Evolutionary conservation across 1,140 invertebrate species (phyloP), one percentile per base, ranked within the genome.

Genomic region (Pinna nobilis): DNA sequence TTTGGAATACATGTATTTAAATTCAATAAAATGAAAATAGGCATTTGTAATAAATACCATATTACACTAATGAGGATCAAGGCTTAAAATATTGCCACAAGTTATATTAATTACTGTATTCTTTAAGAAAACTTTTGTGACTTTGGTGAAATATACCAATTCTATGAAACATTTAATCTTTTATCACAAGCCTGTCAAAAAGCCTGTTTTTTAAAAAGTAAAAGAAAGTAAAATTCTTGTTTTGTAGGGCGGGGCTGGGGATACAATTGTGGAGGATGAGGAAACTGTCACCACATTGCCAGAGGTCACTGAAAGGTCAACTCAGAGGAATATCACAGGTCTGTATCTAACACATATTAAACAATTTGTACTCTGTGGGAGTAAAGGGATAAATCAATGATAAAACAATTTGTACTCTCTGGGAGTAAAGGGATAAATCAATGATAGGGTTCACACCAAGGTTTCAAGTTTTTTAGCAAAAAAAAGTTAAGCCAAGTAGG

Each of bases 271-370:
- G 18, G 69, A 70, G 33, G 80, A 77, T 28, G 51, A 71, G 18
- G 80, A 80, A 20, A 74, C 76, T 9, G n/a, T 78, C 15, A 79
- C 75, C 1, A 72, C 76, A 28, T 20, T 77, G 33, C 71, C 69
- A 9, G 70, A 65, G 37, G 57, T n/a, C n/a, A n/a, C n/a, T n/a
- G 78, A 67, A 60, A 59, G 18, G 60, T 37, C 25, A 18, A 65
- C 37, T 20, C 59, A 39, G 18, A 20, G 66, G 32, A 65, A 59
- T n/a, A 65, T 78, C 23, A 73, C 74, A 63, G n/a, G n/a, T n/a
- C n/a, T n/a, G n/a, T n/a, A n/a, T n/a, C n/a, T n/a, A n/a, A n/a
- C n/a, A n/a, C n/a, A n/a, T n/a, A n/a, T n/a, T n/a, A n/a, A n/a
- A n/a, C n/a, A n/a, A n/a, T n/a, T n/a, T n/a, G n/a, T n/a, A n/a